Percentiles rank a stretch among this genome's conserved stretches.
These are phyloP conservation scores for Sisor rabdophorus DNA, from an alignment of 2,113 vertebrate genomes.

Conservation along the genomic window DNA sequence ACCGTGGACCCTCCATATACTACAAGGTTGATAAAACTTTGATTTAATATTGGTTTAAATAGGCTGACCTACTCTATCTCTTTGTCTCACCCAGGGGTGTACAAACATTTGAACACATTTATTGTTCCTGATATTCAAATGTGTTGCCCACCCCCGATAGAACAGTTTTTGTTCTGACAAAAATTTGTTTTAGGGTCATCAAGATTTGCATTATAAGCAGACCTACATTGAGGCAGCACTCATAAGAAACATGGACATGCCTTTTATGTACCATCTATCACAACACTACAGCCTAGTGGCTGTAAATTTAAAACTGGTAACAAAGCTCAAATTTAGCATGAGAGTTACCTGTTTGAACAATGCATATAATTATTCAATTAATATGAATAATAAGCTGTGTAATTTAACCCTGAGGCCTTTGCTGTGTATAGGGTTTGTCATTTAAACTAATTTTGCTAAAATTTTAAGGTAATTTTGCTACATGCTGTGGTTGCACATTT, in stretches of 20 bases:
- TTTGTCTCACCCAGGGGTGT: constrained; percentile 62
- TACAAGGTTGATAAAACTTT: constrained; percentile 69
- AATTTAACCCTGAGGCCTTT: background rate
- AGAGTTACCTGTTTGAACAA: background rate
- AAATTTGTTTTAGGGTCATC: background rate
- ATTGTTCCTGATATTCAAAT: background rate
- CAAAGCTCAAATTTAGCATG: background rate
- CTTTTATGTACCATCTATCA: constrained; percentile 7
- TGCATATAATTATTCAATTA: background rate
- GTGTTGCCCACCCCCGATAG: background rate
- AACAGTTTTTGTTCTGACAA: too few species aligned
- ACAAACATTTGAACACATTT: background rate
- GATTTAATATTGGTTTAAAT: constrained; percentile 93
- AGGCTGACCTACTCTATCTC: constrained; percentile 91
- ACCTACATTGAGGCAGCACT: background rate
- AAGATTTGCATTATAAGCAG: background rate
- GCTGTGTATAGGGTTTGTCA: background rate
- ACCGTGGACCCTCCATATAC: constrained; percentile 54
- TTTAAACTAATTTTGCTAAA: background rate
- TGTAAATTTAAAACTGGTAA: constrained; percentile 4
- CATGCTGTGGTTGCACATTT: background rate
- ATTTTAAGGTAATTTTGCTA: background rate
- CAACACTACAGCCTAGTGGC: constrained; percentile 25
- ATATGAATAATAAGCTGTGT: background rate
- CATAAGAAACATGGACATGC: background rate